phyloP scores from a whole-genome alignment of 2,888 invertebrate genomes.

The Himalopsyche tibetana region DNA sequence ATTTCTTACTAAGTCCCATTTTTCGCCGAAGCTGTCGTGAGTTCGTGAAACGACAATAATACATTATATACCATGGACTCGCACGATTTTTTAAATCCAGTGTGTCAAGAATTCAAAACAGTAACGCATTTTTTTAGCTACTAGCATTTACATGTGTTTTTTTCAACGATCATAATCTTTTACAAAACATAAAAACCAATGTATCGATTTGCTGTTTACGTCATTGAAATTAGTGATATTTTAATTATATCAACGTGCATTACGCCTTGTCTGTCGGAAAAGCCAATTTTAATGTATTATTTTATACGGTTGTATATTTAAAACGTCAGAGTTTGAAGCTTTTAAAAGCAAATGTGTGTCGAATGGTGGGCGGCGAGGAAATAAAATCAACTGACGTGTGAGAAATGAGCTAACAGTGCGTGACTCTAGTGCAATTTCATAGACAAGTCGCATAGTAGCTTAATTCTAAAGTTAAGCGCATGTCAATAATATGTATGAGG shows the following conservation, averaged over 20 bases:
- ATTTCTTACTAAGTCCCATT: too few species aligned
- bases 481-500: neutral
- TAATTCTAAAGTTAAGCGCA: neutral
- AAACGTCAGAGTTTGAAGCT: slow-evolving; percentile 38
- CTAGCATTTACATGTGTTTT: too few species aligned
- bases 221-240: neutral
- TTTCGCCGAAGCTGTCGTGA: too few species aligned
- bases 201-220: slow-evolving; percentile 28
- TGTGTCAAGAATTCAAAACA: too few species aligned
- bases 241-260: neutral
- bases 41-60: too few species aligned
- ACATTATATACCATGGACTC: too few species aligned
- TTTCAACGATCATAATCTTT: neutral
- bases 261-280: neutral
- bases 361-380: slow-evolving; percentile 8
- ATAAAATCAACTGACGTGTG: slow-evolving; percentile 24
- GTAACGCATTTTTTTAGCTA: too few species aligned
- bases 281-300: slow-evolving; percentile 16
- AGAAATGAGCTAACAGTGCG: neutral
- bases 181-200: slow-evolving; percentile 11
- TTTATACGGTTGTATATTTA: slow-evolving; percentile 6
- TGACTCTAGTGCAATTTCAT: slow-evolving; percentile 18
- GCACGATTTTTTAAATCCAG: too few species aligned
- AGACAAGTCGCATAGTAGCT: neutral
- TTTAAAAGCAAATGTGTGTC: slow-evolving; percentile 20